phyloP scores from a whole-genome alignment of 2,888 invertebrate genomes.

The Himalopsyche kuldschensis region DNA sequence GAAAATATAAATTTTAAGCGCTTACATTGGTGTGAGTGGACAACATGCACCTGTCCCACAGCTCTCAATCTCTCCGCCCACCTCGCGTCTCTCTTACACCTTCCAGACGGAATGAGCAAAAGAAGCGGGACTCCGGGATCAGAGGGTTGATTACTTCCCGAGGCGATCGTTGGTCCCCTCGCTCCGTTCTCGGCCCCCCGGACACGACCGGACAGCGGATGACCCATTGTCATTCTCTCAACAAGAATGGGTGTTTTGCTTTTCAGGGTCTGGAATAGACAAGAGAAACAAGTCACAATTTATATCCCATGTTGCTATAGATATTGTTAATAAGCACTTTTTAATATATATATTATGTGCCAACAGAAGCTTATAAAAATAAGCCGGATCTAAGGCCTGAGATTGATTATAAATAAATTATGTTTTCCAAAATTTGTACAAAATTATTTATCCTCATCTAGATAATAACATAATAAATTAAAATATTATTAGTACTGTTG shows the following conservation, averaged over 20 bases:
- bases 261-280: conserved; percentile 30
- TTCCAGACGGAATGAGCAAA: conserved; percentile 42
- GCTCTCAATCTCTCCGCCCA: conserved; percentile 44
- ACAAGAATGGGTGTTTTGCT: conserved; percentile 36
- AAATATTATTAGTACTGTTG: not conserved
- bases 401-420: too few species aligned
- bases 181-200: conserved; percentile 37
- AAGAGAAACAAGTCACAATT: not conserved
- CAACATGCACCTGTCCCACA: conserved; percentile 43
- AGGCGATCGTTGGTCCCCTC: conserved; percentile 34
- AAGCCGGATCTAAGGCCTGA: too few species aligned
- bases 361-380: too few species aligned
- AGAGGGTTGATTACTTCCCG: conserved; percentile 20
- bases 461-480: too few species aligned
- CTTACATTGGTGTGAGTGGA: conserved; percentile 38
- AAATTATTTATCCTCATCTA: too few species aligned
- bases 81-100: conserved; percentile 44
- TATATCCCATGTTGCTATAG: too few species aligned
- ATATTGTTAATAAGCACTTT: too few species aligned
- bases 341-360: too few species aligned
- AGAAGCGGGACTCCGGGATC: conserved; percentile 41
- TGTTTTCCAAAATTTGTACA: too few species aligned
- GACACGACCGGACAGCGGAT: conserved; percentile 35
- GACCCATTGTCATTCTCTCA: conserved; percentile 37
- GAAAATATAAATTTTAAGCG: not conserved